Conservation (phyloP, 2,888 invertebrate species). For the Glaucopsyche alexis region DNA sequence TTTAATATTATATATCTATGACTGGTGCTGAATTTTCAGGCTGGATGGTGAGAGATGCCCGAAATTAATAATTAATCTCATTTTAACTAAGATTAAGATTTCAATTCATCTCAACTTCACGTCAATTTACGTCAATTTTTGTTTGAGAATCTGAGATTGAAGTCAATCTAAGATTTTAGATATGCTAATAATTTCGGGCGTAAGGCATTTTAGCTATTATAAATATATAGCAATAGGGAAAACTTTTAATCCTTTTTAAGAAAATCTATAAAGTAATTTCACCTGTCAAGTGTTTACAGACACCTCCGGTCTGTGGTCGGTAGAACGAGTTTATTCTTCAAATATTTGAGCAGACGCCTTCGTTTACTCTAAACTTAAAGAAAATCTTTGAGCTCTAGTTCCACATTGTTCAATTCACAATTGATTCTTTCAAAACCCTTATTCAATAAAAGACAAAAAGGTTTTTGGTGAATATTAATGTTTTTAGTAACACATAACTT, state of each 20-base stretch:
- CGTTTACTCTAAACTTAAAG: constrained; percentile 25
- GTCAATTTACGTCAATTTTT: too few relatives aligned
- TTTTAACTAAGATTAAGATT: too few relatives aligned
- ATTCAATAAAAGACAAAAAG: not conserved
- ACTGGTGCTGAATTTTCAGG: too few relatives aligned
- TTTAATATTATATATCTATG: too few relatives aligned
- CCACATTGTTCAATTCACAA: not conserved
- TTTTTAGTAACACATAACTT: not conserved
- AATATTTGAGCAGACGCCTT: constrained; percentile 17
- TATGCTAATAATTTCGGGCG: too few relatives aligned
- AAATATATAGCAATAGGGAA: not conserved
- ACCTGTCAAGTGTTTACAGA: constrained; percentile 27
- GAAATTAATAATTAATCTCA: too few relatives aligned
- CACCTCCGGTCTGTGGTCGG: constrained; percentile 17
- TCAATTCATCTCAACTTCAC: too few relatives aligned
- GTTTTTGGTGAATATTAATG: not conserved
- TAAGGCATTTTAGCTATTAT: not conserved
- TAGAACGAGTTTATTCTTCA: constrained; percentile 24
- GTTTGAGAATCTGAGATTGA: too few relatives aligned
- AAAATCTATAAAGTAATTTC: constrained; percentile 23
- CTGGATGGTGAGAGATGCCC: too few relatives aligned
- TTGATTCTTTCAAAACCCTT: not conserved
- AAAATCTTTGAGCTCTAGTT: constrained; percentile 20
- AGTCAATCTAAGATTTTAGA: too few relatives aligned
- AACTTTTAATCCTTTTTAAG: not conserved